Evolutionary conservation across 1,140 invertebrate genomes (phyloP), one percentile per base, ranked within the genome.

Genomic region (Lucilia sericata): DNA sequence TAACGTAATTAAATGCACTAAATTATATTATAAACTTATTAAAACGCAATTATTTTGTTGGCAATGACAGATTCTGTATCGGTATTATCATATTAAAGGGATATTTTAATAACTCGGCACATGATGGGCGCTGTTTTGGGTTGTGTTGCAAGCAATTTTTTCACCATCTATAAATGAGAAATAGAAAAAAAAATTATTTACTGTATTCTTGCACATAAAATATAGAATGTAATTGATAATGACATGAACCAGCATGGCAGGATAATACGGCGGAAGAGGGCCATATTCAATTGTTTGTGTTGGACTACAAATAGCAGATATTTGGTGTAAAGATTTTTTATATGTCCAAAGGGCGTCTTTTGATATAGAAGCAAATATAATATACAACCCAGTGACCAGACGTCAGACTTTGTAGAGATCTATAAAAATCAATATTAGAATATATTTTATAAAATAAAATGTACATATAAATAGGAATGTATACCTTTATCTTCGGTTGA

Each of bases 321-420:
- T 93, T 98, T 99, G 7, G 93, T 92, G 88, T 93, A 93, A 10
- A 95, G 92, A 87, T 96, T 94, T 14, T 93, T 93, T 74, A 98
- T 94, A 89, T 98, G 94, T 51, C 96, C 94, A 91, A 99, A 99
- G 5, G 98, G 98, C 0, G 98, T 97, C 82, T 93, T 93, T 3
- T 97, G 96, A 91, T 98, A 99, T 13, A 98, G 94, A 89, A 99
- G 92, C 90, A 96, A 95, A 91, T 99, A 99, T 34, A 99, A 92
- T 85, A 99, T 99, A 91, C 98, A 99, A 17, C 98, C 98, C 42
- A 99, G 92, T 0, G 98, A 98, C 98, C 98, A 99, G 17, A 99
- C 96, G 91, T 99, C 98, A 14, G 97, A 97, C 88, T 97, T 98
- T 83, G 95, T 96, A 84, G 95, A 96, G 84, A 99, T 96, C 96